Conservation (phyloP, 2,113 vertebrate species). For the Trichechus manatus region DNA sequence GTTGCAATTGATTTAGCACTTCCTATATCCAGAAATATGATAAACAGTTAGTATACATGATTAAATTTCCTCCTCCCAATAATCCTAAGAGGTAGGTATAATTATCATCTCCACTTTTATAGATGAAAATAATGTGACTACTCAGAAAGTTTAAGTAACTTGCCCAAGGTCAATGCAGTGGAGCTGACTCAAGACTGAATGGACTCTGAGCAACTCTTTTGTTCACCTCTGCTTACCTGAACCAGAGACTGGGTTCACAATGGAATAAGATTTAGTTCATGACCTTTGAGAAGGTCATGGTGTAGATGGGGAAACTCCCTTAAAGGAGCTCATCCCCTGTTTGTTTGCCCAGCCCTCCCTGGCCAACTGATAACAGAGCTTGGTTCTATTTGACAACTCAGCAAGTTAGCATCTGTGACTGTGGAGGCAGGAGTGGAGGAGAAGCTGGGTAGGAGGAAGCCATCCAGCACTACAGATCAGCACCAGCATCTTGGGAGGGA, state of each 20-base stretch:
- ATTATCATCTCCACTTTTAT: background rate
- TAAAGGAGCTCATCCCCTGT: background rate
- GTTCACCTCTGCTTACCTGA: background rate
- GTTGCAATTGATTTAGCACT: background rate
- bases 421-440: background rate
- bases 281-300: slow-evolving; percentile 48
- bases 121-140: slow-evolving; percentile 3
- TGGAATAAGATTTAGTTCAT: background rate
- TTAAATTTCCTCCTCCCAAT: background rate
- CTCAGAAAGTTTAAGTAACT: slow-evolving; percentile 35
- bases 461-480: background rate
- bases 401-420: background rate
- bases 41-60: background rate
- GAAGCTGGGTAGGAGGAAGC: background rate
- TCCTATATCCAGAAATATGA: background rate
- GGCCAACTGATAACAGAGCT: background rate
- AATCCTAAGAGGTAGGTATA: background rate
- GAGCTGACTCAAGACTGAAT: background rate
- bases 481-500: background rate
- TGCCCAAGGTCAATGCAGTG: background rate
- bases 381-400: slow-evolving; percentile 12
- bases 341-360: background rate
- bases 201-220: background rate
- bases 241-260: background rate
- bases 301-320: background rate